Conservation (phyloP, 2,888 invertebrate genomes). For the Catonia carolina region DNA sequence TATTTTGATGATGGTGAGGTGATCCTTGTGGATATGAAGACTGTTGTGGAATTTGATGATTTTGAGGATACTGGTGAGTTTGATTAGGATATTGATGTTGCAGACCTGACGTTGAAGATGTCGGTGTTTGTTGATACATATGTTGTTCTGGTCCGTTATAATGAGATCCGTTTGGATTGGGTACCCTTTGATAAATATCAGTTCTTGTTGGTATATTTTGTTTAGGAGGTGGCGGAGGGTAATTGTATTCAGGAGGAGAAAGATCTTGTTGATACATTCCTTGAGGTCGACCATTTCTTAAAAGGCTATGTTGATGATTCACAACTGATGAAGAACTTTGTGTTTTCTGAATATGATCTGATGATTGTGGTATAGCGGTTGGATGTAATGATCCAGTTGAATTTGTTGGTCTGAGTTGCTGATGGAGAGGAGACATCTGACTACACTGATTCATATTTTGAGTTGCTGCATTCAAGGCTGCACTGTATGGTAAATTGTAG, state of each 20-base stretch:
- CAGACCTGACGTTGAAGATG: no score
- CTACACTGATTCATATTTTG: not conserved
- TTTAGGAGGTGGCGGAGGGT: conserved; percentile 32
- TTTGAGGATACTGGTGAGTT: conserved; percentile 39
- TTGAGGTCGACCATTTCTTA: conserved; percentile 28
- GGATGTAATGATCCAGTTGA: not conserved
- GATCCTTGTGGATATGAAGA: conserved; percentile 39
- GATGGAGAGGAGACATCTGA: not conserved
- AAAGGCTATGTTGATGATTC: conserved; percentile 18
- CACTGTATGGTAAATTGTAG: no score
- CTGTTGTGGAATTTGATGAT: conserved; percentile 41
- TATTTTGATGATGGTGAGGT: conserved; percentile 5
- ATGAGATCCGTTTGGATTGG: conserved; percentile 24
- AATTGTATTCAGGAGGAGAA: conserved; percentile 29
- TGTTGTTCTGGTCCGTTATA: no score
- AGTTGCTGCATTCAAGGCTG: not conserved
- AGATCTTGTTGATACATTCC: conserved; percentile 34
- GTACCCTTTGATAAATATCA: conserved; percentile 33
- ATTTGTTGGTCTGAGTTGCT: not conserved
- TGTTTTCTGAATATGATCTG: no score
- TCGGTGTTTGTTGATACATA: no score
- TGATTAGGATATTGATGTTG: no score
- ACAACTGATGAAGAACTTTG: not conserved
- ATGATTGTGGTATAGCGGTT: no score
- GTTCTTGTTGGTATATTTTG: conserved; percentile 29